Base-by-base conservation (phyloP, 2,888 invertebrate genomes). In the Cenopis cana region DNA sequence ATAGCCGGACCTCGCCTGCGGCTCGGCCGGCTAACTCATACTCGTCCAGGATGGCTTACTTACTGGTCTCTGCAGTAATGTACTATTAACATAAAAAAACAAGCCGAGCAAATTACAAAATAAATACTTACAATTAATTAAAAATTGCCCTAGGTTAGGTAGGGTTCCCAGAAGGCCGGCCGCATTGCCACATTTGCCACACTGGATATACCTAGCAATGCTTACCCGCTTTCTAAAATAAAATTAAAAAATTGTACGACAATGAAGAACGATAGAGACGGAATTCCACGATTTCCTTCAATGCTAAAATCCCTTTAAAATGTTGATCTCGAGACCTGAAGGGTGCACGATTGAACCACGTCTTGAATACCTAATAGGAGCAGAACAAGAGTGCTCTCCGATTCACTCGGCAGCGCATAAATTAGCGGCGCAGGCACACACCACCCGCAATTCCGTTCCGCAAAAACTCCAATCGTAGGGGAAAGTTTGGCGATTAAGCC, bases 401-500 rank as follows among this genome's bases (percentile, higher is more conserved):
- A 88, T 87, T 89, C 88, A 86, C 82, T 89, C 82, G 81, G 82
- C 78, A 78, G 82, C 86, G 89, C 89, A 92, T 93, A 93, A 93
- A 92, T 93, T 93, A 93, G 86, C 85, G 83, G 84, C 77, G 81
- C 79, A 80, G 80, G 83, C 86, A 85, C 85, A 86, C 85, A 80
- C 83, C 85, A 83, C 79, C 88, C 85, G 85, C 88, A 87, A 85
- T 88, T 87, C 87, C 87, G 82, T 88, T 87, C 87, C 88, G 82
- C 91, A 93, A 93, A 93, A 93, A 93, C 88, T 92, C 90, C 88
- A 90, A 91, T 92, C 85, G 91, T 87, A 86, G 87, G 88, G 89
- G 83, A 92, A 93, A 93, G 91, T 93, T 93, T 85, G 89, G 89
- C 89, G 91, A 93, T 93, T 93, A 93, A 93, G 91, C 89, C 89